Base-by-base conservation (phyloP, 2,797 vertebrate genomes). In the Phrynocephalus forsythii region DNA sequence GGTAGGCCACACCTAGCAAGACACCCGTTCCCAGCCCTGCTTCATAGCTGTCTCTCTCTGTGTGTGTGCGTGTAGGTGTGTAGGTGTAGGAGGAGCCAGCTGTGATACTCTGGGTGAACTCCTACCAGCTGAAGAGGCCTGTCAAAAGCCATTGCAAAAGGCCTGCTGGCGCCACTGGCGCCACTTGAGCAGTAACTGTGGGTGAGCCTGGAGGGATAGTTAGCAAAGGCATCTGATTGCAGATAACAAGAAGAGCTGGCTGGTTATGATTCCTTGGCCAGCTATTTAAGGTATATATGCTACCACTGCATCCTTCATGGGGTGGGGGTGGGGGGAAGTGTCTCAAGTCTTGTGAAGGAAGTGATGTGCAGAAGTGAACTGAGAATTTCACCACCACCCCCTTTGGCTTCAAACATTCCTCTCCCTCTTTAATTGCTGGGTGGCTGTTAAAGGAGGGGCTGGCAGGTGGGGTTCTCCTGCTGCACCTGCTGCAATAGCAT, bases 161-260 rank as follows among this genome's bases (percentile, higher is more conserved):
- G 5, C 4, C 1, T 18, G 1, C 20, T 38, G 44, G 73, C 63
- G 63, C 82, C 69, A 77, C 38, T 72, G 92, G 88, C 78, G 80
- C 88, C 88, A 79, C 73, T n/a, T 63, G 86, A 85, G 73, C 83
- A 87, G n/a, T 67, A 71, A 68, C 84, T 82, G 24, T 26, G 30
- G 50, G 71, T 69, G 60, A 87, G 82, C 67, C 80, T 86, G 81
- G 83, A 89, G 80, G 76, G 80, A 87, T 72, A 82, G 69, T 52
- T 81, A n/a, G 73, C 79, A 75, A 88, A 81, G 87, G 81, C 79
- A 13, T 79, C 71, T 18, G 89, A 90, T 87, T 71, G 84, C 81
- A 86, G 78, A 88, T 89, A 84, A 88, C 50, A n/a, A 84, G 50
- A 66, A 81, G 52, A 22, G 26, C 52, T 22, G 68, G 52, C 7